Evolutionary conservation across 2,797 vertebrate genomes (phyloP).

Genomic region (Echiichthys vipera): DNA sequence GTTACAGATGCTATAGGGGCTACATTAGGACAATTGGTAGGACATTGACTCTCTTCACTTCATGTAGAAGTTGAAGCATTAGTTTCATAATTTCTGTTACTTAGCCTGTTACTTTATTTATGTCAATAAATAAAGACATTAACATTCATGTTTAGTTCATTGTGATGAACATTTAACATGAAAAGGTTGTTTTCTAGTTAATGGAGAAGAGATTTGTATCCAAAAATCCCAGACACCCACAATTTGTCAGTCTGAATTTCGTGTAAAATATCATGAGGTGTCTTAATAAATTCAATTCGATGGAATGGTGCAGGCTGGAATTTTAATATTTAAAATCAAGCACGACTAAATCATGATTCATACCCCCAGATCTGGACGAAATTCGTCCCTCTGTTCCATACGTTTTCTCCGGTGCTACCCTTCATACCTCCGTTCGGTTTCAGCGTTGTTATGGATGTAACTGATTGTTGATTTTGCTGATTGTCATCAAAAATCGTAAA

Average conservation of each 20-base stretch:
- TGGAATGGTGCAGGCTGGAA: not conserved
- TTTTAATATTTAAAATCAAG: not conserved
- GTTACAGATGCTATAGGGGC: not conserved
- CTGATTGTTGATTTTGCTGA: too few species aligned
- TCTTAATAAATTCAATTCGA: not conserved
- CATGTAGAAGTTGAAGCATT: not conserved
- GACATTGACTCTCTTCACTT: too few species aligned
- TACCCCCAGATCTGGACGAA: too few species aligned
- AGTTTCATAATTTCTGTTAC: not conserved
- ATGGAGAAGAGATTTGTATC: not conserved
- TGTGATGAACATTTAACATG: accelerated
- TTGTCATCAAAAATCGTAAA: too few species aligned
- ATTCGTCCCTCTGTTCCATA: too few species aligned
- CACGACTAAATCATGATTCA: too few species aligned
- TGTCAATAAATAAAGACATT: not conserved
- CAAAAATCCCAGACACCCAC: not conserved
- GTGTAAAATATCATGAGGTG: not conserved
- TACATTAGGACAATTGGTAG: not conserved
- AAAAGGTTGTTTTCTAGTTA: not conserved
- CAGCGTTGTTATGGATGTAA: too few species aligned
- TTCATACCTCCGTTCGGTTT: too few species aligned
- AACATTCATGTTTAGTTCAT: not conserved
- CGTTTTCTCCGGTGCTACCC: too few species aligned
- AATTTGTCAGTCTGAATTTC: not conserved
- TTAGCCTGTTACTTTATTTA: not conserved